Base-by-base conservation (phyloP, 2,113 vertebrate genomes). In the Phaetusa simplex region DNA sequence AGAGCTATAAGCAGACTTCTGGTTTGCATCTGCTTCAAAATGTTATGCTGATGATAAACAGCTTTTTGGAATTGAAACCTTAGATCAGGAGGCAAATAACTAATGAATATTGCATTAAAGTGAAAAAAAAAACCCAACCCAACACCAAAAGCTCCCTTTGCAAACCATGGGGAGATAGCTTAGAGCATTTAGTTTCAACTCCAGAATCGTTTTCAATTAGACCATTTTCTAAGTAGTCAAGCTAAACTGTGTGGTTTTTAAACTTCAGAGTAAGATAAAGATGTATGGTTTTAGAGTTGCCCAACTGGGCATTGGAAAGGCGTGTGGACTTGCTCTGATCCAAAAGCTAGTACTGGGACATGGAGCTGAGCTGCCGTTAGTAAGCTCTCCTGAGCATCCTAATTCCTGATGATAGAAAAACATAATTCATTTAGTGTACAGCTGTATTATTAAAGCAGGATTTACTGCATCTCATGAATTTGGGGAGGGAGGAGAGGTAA, bases 241-340 rank as follows among this genome's bases (percentile, higher is more conserved):
- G 45, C 74, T 95, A 49, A 81, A 77, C 20, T 71, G 16, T 83
- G 72, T 97, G 56, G 30, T 73, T 95, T 95, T 93, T 71, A 71
- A 93, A 88, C 78, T 84, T 90, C 72, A 86, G 84, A 96, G 87
- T 62, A 50, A 97, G 95, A 89, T 62, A 65, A 95, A 86, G 61
- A 52, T 61, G 12, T 23, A 64, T 73, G 56, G 55, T 12, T 93
- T 87, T 43, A 43, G 20, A 62, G 16, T 56, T 97, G 64, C 70
- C 56, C 66, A 92, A 38, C 30, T 84, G 66, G 86, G 66, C 64
- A 38, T 73, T 32, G 83, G 59, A 87, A 90, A 91, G 50, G 62
- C 1, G 1, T 2, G 7, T 20, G 26, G 70, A 26, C 43, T 5
- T 3, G 27, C 26, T 67, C 19, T 67, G 69, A 45, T 72, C 38